Evolutionary conservation across 2,113 vertebrate species (phyloP).

Genomic region (Pedionomus torquatus): DNA sequence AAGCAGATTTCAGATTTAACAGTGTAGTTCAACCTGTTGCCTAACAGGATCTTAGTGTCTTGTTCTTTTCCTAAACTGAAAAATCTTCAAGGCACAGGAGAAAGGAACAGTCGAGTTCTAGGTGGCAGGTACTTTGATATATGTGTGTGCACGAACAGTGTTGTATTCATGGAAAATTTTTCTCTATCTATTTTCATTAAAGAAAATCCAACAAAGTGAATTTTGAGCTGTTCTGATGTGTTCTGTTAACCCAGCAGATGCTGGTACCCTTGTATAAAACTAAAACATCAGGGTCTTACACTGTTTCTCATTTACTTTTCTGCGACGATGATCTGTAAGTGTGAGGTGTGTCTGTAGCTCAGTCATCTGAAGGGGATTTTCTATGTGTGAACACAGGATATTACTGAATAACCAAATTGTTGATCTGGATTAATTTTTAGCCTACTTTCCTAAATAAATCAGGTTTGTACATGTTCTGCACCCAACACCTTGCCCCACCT

Average conservation of each 20-base stretch:
- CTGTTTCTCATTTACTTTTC: neutral
- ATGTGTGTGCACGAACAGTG: neutral
- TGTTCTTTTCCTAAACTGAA: neutral
- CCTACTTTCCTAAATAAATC: neutral
- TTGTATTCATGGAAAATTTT: neutral
- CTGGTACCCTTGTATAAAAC: neutral
- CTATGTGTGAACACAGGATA: neutral
- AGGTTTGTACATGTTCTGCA: neutral
- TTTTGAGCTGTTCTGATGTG: neutral
- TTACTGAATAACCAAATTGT: neutral
- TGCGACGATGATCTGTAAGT: neutral
- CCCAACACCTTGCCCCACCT: accelerated
- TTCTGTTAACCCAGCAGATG: neutral
- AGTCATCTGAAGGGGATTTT: neutral
- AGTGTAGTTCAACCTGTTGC: neutral
- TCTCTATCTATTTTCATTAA: neutral
- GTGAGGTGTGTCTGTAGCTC: neutral
- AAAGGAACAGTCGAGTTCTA: neutral
- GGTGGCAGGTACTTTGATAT: neutral
- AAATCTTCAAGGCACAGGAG: neutral
- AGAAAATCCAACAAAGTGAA: neutral
- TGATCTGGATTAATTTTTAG: neutral
- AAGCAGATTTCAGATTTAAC: too few species aligned
- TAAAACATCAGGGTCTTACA: neutral
- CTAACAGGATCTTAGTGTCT: neutral